Base-by-base conservation (phyloP, 92 coral and sea anemone genomes). In the Porites rus region DNA sequence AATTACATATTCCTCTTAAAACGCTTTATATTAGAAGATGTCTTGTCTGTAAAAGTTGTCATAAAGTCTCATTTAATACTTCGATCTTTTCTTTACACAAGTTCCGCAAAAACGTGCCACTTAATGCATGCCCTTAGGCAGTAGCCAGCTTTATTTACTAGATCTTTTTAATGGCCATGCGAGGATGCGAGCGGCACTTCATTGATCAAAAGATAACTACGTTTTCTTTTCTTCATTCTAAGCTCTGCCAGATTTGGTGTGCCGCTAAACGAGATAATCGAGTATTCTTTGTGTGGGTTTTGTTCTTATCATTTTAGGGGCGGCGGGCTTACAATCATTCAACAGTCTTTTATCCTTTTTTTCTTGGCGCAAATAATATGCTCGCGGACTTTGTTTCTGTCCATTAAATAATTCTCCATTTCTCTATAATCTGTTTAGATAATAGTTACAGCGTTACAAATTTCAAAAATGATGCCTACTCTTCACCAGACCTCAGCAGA, bases 401-500 rank as follows among this genome's bases (percentile, higher is more conserved):
- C 58, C 77, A 81, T 69, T 81, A 72, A 73, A 72, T 74, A 83
- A 69, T 71, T 53, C 74, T 53, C 38, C 56, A 43, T 74, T 64
- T 61, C n/a, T 61, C 54, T 61, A 51, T 77, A 17, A 21, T 52
- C 60, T n/a, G 22, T 61, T 18, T 54, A 62, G 63, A 74, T 62
- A 60, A 52, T 20, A 38, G 17, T 61, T 59, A 46, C 62, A 21
- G 71, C 14, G 46, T 64, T 73, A 25, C 68, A 81, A n/a, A 25
- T 69, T 58, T 52, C 10, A 20, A 60, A 67, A 20, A 51, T 24
- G 52, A 17, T 8, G 13, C 7, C 62, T n/a, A 13, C 21, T 21
- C 16, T 81, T 92, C 87, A 94, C 98, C 98, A 94, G 53, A 94
- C 98, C 72, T 94, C 98, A 19, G 97, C 83, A 14, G 97, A 72